Evolutionary conservation across 2,797 vertebrate genomes (phyloP).

Genomic region (Cichlasoma orientale): DNA sequence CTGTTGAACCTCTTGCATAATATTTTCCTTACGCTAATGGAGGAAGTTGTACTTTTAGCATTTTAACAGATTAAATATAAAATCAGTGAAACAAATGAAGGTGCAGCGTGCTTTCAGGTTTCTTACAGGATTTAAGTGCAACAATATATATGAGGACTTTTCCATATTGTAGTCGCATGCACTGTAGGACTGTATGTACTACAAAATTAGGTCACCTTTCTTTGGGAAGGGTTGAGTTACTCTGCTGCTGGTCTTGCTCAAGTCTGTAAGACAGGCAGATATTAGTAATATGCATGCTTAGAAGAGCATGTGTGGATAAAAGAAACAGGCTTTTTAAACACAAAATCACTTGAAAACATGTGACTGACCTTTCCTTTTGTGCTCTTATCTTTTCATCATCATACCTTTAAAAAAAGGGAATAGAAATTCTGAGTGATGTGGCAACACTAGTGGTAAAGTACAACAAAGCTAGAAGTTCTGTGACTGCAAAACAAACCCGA

Average conservation of each 20-base stretch:
- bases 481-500: too few species aligned
- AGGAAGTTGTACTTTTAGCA: background rate
- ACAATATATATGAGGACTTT: background rate
- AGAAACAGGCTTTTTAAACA: background rate
- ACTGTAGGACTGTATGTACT: constrained; percentile 6
- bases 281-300: background rate
- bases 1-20: background rate
- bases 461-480: background rate
- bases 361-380: constrained; percentile 86
- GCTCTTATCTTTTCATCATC: constrained; percentile 90
- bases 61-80: background rate
- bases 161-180: background rate
- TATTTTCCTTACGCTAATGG: background rate
- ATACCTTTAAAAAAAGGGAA: constrained; percentile 77
- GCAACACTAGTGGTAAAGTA: background rate
- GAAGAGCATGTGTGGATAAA: background rate
- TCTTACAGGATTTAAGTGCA: background rate
- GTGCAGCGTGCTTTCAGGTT: background rate
- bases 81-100: background rate
- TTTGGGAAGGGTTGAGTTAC: constrained; percentile 54
- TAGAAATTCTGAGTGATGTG: background rate
- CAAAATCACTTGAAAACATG: background rate
- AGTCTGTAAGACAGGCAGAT: constrained; percentile 56
- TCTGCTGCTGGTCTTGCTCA: constrained; percentile 71
- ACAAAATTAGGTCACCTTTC: constrained; percentile 72